Percentiles rank a stretch among this genome's conserved stretches.
Evolutionary conservation across 2,113 vertebrate genomes (phyloP).

Genomic region (Apodemus sylvaticus): DNA sequence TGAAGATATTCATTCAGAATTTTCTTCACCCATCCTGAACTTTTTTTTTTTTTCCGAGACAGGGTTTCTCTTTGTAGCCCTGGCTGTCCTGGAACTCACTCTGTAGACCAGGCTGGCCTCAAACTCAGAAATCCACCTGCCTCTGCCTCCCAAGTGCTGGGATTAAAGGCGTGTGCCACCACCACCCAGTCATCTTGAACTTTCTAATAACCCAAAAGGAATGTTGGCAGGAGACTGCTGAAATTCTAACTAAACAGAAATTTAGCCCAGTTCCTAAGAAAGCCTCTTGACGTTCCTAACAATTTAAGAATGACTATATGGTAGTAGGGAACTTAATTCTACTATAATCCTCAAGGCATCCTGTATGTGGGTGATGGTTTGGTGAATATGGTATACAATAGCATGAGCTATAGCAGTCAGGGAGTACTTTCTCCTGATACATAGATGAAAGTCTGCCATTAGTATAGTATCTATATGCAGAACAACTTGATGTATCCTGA

Average conservation of each 20-base stretch:
- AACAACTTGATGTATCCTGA: background rate
- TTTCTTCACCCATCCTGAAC: background rate
- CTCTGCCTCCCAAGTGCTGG: too few relatives aligned
- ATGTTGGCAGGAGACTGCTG: background rate
- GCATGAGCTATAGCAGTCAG: background rate
- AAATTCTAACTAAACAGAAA: conserved; percentile 3
- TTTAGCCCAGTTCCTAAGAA: background rate
- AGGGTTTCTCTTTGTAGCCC: too few relatives aligned
- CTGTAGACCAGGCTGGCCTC: too few relatives aligned
- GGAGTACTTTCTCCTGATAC: background rate
- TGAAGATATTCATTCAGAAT: background rate
- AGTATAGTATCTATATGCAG: background rate
- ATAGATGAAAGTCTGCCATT: background rate
- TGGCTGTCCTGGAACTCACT: too few relatives aligned
- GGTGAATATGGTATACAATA: background rate
- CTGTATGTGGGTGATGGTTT: background rate
- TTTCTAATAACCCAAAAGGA: background rate
- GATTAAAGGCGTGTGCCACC: too few relatives aligned
- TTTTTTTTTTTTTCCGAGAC: too few relatives aligned
- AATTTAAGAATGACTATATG: background rate
- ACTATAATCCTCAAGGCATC: background rate
- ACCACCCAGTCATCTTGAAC: too few relatives aligned
- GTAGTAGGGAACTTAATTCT: background rate
- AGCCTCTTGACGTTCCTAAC: background rate
- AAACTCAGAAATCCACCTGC: too few relatives aligned